These are phyloP conservation scores for Protobothrops mucrosquamatus DNA, from an alignment of 2,113 vertebrate species.

Conservation along the genomic window DNA sequence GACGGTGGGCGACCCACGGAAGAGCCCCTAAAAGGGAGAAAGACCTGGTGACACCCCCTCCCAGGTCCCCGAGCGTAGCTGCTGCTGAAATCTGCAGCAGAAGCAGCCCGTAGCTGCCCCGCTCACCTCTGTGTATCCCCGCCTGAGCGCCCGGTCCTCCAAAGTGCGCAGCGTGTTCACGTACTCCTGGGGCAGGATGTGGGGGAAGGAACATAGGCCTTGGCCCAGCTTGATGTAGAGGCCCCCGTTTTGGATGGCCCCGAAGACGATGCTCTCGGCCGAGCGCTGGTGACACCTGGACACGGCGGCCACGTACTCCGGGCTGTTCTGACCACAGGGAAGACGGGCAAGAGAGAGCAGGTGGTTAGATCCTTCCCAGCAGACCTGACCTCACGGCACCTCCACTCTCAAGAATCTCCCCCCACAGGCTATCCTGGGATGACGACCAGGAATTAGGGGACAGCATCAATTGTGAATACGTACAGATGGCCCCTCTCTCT, in stretches of 20 bases:
- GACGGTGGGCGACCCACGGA: neutral
- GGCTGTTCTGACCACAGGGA: constrained; percentile 76
- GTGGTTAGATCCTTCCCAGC: neutral
- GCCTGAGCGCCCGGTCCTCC: constrained; percentile 82
- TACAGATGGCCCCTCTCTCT: no score
- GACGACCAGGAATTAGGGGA: no score
- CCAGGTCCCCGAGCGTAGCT: neutral
- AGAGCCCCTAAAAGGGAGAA: neutral
- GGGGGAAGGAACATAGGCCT: constrained; percentile 88
- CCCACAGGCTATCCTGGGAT: neutral
- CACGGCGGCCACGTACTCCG: constrained; percentile 64
- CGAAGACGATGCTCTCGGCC: constrained; percentile 77
- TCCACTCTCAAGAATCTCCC: no score
- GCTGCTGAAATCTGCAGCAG: neutral
- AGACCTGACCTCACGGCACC: neutral
- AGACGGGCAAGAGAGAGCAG: neutral
- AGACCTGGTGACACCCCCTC: neutral
- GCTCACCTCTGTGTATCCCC: constrained; percentile 79
- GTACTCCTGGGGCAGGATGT: constrained; percentile 87
- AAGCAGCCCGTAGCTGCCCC: neutral
- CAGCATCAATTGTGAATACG: no score
- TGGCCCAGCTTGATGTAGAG: constrained; percentile 90
- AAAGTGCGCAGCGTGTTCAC: constrained; percentile 76
- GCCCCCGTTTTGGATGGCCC: constrained; percentile 82
- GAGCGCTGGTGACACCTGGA: constrained; percentile 87